Conservation (phyloP, 2,113 vertebrate genomes). For the Thryonomys swinderianus region DNA sequence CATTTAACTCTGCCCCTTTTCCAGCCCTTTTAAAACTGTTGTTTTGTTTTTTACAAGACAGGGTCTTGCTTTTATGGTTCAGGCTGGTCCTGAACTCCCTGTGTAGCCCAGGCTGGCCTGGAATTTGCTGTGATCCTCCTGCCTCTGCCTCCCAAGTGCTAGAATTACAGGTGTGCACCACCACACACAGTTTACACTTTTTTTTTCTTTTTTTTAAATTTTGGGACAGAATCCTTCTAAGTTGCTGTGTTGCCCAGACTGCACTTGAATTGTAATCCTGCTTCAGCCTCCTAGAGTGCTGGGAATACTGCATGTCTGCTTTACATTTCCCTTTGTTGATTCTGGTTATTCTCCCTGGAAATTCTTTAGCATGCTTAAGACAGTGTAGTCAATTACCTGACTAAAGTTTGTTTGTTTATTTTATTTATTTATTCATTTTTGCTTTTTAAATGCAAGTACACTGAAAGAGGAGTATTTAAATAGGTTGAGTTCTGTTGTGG, state of each 20-base stretch:
- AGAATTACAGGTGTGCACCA: too few species aligned
- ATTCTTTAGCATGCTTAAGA: not conserved
- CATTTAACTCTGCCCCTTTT: not conserved
- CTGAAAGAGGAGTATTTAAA: constrained; percentile 33
- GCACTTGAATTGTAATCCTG: not conserved
- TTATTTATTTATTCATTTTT: too few species aligned
- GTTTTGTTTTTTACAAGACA: not conserved
- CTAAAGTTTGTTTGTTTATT: not conserved
- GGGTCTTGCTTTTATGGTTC: too few species aligned
- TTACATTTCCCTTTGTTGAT: constrained; percentile 2
- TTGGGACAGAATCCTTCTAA: not conserved
- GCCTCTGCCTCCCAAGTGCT: too few species aligned
- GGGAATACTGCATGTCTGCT: not conserved
- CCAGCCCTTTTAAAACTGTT: not conserved
- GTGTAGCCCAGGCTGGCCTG: too few species aligned
- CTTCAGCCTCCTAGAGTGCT: not conserved
- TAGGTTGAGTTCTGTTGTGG: constrained; percentile 24
- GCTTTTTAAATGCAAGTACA: not conserved
- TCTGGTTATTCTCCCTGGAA: not conserved
- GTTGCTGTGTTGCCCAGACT: not conserved
- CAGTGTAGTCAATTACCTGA: not conserved
- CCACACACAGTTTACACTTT: not conserved
- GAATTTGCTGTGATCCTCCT: too few species aligned
- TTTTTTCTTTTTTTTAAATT: not conserved
- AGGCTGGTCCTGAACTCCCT: too few species aligned